phyloP scores from a whole-genome alignment of 37 sponge, comb jelly and placozoan genomes.

The Dysidea cf. avara region DNA sequence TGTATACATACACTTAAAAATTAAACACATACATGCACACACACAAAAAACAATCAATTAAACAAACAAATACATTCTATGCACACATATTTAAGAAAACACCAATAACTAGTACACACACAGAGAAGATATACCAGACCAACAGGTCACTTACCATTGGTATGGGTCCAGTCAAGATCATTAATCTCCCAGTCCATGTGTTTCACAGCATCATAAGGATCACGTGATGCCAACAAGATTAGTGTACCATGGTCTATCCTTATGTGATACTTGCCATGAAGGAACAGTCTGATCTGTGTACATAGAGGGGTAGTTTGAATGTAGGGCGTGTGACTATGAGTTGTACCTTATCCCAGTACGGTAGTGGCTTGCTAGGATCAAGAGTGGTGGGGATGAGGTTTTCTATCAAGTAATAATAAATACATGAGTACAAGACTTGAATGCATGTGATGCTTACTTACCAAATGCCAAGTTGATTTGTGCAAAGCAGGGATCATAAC shows the following conservation, averaged over 20 bases:
- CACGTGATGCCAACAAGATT: conserved; percentile 60
- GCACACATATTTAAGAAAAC: conserved; percentile 3
- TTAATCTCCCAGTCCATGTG: conserved; percentile 59
- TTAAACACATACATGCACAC: conserved; percentile 10
- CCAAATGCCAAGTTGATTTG: conserved; percentile 73
- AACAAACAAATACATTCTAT: neutral
- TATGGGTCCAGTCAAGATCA: conserved; percentile 12
- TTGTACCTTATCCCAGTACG: conserved; percentile 91
- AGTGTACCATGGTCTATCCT: conserved; percentile 24
- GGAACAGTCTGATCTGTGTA: conserved; percentile 60
- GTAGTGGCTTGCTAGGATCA: conserved; percentile 88
- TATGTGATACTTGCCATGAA: conserved; percentile 74
- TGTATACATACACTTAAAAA: neutral
- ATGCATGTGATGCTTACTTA: no score
- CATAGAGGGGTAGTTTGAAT: neutral
- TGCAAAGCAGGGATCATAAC: conserved; percentile 71
- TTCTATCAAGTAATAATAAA: conserved; percentile 40
- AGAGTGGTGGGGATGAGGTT: conserved; percentile 56
- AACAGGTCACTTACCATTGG: conserved; percentile 27
- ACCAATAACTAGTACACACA: conserved; percentile 45
- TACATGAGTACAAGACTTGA: no score
- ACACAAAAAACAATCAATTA: neutral
- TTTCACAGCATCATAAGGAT: conserved; percentile 85
- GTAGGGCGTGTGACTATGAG: neutral
- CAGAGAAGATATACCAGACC: no score